These are phyloP conservation scores for Brachionus manjavacas DNA, from an alignment of 1,140 invertebrate genomes.

Conservation along the genomic window DNA sequence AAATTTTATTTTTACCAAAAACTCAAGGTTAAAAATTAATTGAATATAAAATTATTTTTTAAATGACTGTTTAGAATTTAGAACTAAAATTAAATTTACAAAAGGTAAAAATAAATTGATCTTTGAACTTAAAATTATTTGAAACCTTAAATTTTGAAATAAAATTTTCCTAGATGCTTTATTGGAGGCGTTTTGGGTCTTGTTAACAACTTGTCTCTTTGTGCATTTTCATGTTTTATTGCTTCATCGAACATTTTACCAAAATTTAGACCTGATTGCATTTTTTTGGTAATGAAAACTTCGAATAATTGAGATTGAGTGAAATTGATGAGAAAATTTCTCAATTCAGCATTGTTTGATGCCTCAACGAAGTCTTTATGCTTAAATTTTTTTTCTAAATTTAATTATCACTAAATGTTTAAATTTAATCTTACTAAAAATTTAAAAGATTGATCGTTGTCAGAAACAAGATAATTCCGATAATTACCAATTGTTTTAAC, in stretches of 20 bases:
- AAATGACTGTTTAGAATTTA: no score
- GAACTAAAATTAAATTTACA: not conserved
- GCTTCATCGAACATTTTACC: conserved; percentile 18
- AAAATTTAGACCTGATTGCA: not conserved
- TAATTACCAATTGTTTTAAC: conserved; percentile 1
- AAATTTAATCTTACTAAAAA: conserved; percentile 7
- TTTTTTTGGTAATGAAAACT: conserved; percentile 15
- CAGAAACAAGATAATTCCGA: not conserved
- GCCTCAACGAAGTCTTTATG: not conserved
- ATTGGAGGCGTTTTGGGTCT: not conserved
- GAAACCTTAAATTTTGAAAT: conserved; percentile 6
- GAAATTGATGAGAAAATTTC: conserved; percentile 3
- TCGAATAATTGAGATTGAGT: conserved; percentile 32
- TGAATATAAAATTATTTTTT: no score
- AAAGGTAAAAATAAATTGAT: not conserved
- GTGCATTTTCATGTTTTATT: not conserved
- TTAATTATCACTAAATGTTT: not conserved
- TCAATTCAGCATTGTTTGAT: not conserved
- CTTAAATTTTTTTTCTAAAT: not conserved
- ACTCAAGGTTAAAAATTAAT: no score
- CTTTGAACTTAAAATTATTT: not conserved
- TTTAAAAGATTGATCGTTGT: not conserved
- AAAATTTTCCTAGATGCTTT: conserved; percentile 11
- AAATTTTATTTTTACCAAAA: no score
- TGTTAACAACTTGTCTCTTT: not conserved